Evolutionary conservation across 2,797 vertebrate species (phyloP), one percentile per base, ranked within the genome.

Genomic region (Podargus strigoides): DNA sequence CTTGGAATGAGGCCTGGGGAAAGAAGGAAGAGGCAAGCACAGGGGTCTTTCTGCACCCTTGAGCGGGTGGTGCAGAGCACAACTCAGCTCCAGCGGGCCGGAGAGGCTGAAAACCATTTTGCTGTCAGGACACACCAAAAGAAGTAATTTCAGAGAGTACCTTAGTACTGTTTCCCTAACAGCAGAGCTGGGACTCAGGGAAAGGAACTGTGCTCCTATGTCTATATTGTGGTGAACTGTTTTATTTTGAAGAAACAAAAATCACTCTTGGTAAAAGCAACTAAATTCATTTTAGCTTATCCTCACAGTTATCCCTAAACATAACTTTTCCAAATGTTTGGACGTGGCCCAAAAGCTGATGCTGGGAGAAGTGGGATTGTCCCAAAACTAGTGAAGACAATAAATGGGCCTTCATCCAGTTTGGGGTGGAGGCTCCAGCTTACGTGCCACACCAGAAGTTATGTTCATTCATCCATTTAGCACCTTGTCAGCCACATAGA

Each of bases 151-250:
- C 8, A 72, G 41, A 77, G 11, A 59, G 7, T 24, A 32, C 14
- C 11, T 27, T 41, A 6, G 3, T 34, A 63, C 11, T 44, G 14
- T 3, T 15, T 70, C 56, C 11, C 20, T 50, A 79, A 73, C 0
- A 7, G 24, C 0, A 0, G 26, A 69, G 15, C 7, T 82, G 55
- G 22, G 28, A 52, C 28, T 22, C 0, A 3, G 34, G 24, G 14
- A 80, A 67, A 82, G 18, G 2, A 87, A 12, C 16, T 14, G 1
- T 52, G 10, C 30, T 78, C 36, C 41, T 50, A 11, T 14, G 8
- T 26, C 28, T 52, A 3, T n/a, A 28, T 20, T 49, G 8, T 14
- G 34, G 41, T 2, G 3, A 63, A 50, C 6, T 24, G 1, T 19
- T 85, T 44, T 32, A 17, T 58, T 86, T 26, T 52, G 8, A 94